Percentiles rank a stretch among this genome's conserved stretches.
These are phyloP conservation scores for Tromatobia lineatoria DNA, from an alignment of 2,888 invertebrate species.

Conservation along the genomic window DNA sequence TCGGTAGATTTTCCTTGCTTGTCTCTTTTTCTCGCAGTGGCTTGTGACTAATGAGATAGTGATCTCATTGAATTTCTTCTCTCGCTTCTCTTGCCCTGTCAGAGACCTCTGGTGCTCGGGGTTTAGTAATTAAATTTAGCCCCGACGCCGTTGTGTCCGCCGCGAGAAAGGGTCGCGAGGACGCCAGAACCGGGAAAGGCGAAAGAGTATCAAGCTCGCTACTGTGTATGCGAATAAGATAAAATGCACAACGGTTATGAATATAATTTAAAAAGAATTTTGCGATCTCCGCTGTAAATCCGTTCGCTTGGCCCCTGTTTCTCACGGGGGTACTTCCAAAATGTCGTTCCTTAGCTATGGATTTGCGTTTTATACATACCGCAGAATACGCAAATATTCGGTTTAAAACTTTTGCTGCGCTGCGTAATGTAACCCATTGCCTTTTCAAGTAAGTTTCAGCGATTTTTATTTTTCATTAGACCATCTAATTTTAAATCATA, in stretches of 20 bases:
- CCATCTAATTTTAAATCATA: no score
- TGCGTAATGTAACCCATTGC: no score
- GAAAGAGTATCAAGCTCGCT: conserved; percentile 42
- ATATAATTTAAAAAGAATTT: conserved; percentile 74
- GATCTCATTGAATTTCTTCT: conserved; percentile 74
- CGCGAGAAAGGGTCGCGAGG: conserved; percentile 36
- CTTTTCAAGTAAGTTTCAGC: no score
- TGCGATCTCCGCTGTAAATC: conserved; percentile 64
- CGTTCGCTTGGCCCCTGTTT: conserved; percentile 13
- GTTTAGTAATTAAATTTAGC: conserved; percentile 75
- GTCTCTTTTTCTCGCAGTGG: conserved; percentile 52
- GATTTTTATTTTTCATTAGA: no score
- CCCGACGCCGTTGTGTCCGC: conserved; percentile 41
- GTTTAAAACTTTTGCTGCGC: no score
- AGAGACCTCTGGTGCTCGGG: conserved; percentile 57
- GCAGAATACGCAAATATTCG: no score
- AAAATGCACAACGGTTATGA: conserved; percentile 67
- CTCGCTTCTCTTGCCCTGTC: conserved; percentile 49
- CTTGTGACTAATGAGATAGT: conserved; percentile 74
- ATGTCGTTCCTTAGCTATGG: background rate
- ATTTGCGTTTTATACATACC: no score
- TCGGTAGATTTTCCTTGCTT: conserved; percentile 5
- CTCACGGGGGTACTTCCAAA: conserved; percentile 9
- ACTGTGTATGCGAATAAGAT: conserved; percentile 49
- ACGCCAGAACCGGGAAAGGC: conserved; percentile 20